A percentile compares a stretch with the other conserved stretches of the same genome.
phyloP scores from a whole-genome alignment of 1,140 invertebrate species.

The Solenopsis fugax region DNA sequence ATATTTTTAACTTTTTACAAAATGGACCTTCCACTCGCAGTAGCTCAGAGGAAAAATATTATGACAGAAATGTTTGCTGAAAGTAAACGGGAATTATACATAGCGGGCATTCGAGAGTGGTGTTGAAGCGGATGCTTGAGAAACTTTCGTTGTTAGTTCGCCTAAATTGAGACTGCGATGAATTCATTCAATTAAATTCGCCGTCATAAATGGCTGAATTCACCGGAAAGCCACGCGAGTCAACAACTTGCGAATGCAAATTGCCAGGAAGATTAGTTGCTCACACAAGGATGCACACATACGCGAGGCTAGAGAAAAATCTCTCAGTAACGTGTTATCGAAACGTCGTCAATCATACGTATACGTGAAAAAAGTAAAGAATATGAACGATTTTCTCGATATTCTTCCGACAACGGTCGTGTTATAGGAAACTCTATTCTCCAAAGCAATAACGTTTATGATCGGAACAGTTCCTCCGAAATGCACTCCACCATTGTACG shows the following conservation, averaged over 20 bases:
- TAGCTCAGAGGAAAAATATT: constrained; percentile 15
- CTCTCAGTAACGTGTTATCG: not conserved
- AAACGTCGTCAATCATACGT: not conserved
- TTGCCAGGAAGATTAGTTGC: not conserved
- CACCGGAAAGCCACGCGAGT: constrained; percentile 3
- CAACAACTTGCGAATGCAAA: constrained; percentile 11
- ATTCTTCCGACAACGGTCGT: not conserved
- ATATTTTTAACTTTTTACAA: constrained; percentile 59
- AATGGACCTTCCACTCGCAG: constrained; percentile 6
- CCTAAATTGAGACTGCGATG: constrained; percentile 47
- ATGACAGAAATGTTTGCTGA: constrained; percentile 13
- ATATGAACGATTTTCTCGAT: not conserved
- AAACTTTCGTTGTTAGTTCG: constrained; percentile 42
- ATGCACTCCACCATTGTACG: constrained; percentile 26
- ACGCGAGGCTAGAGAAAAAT: not conserved
- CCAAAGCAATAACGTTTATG: constrained; percentile 19
- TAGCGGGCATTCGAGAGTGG: not conserved
- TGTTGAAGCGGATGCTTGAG: constrained; percentile 27
- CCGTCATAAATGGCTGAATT: constrained; percentile 34
- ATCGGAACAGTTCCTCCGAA: constrained; percentile 24
- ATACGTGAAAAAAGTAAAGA: not conserved
- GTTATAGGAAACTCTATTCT: constrained; percentile 14
- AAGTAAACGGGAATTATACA: not conserved
- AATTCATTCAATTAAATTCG: constrained; percentile 53
- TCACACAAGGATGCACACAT: not conserved